These are phyloP conservation scores for Graphium colonna DNA, from an alignment of 2,888 invertebrate species.

Conservation along the genomic window DNA sequence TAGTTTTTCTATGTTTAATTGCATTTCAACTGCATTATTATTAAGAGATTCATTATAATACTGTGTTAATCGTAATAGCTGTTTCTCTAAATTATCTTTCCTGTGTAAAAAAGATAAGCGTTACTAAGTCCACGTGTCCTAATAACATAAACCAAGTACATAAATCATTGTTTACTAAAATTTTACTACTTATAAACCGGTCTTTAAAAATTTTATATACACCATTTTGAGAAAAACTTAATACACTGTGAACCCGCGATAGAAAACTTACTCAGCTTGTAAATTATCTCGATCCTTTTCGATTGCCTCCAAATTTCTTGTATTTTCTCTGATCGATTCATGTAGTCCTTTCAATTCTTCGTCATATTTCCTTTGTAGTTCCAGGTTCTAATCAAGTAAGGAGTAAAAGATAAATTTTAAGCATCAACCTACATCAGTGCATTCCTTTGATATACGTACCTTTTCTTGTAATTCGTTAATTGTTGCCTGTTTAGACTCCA, in stretches of 20 bases:
- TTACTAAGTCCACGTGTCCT: too few relatives aligned
- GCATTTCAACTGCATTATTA: constrained; percentile 49
- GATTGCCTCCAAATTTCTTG: constrained; percentile 57
- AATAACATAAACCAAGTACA: too few relatives aligned
- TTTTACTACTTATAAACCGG: too few relatives aligned
- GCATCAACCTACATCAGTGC: not conserved
- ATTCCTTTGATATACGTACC: constrained; percentile 35
- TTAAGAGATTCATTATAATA: constrained; percentile 53
- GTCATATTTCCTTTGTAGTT: constrained; percentile 54
- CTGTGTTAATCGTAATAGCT: constrained; percentile 48
- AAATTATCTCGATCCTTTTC: constrained; percentile 57
- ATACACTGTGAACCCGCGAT: too few relatives aligned
- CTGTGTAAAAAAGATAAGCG: too few relatives aligned
- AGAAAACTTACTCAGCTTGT: constrained; percentile 54
- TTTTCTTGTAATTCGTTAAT: constrained; percentile 54
- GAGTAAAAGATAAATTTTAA: not conserved
- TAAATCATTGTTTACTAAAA: too few relatives aligned
- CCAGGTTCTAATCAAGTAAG: constrained; percentile 47
- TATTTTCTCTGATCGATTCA: constrained; percentile 57
- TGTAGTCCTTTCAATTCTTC: constrained; percentile 55
- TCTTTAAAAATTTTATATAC: too few relatives aligned
- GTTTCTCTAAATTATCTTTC: constrained; percentile 61
- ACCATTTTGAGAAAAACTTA: too few relatives aligned
- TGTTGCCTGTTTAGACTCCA: constrained; percentile 47
- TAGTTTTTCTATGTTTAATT: constrained; percentile 43